Conservation (phyloP, 2,888 invertebrate genomes). For the Tortricodes alternella region DNA sequence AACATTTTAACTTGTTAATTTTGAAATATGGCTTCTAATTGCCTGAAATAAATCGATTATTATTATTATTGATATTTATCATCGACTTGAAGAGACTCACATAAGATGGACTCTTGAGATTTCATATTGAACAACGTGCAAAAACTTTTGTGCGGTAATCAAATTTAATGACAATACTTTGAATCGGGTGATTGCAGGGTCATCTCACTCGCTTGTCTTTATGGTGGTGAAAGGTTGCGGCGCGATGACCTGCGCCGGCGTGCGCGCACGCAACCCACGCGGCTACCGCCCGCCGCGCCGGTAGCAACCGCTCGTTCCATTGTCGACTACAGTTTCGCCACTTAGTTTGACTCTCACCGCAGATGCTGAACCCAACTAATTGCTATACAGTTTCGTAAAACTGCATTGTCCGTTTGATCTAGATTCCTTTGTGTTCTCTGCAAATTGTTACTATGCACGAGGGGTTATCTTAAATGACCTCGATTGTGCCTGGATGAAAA, state of each 20-base stretch:
- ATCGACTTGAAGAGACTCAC: no score
- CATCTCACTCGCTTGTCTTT: constrained; percentile 10
- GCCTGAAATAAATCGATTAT: no score
- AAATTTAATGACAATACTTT: constrained; percentile 11
- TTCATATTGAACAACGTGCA: not conserved
- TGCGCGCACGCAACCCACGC: constrained; percentile 41
- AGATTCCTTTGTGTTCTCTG: constrained; percentile 62
- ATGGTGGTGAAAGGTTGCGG: constrained; percentile 64
- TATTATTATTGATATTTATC: no score
- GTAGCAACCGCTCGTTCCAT: constrained; percentile 56
- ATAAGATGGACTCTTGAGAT: no score
- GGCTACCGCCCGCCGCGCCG: constrained; percentile 36
- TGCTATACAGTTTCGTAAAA: constrained; percentile 72
- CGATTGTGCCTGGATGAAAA: constrained; percentile 43
- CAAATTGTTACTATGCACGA: constrained; percentile 50
- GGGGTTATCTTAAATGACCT: constrained; percentile 51
- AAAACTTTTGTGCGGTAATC: constrained; percentile 7
- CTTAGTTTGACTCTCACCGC: constrained; percentile 73
- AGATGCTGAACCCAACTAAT: constrained; percentile 67
- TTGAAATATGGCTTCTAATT: no score
- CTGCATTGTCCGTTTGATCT: constrained; percentile 74
- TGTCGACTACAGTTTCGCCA: constrained; percentile 69
- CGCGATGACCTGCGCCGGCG: constrained; percentile 62
- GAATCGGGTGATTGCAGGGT: constrained; percentile 3
- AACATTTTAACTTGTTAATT: no score